Base-by-base conservation (phyloP, 1,140 invertebrate species). In the Bombus pascuorum region DNA sequence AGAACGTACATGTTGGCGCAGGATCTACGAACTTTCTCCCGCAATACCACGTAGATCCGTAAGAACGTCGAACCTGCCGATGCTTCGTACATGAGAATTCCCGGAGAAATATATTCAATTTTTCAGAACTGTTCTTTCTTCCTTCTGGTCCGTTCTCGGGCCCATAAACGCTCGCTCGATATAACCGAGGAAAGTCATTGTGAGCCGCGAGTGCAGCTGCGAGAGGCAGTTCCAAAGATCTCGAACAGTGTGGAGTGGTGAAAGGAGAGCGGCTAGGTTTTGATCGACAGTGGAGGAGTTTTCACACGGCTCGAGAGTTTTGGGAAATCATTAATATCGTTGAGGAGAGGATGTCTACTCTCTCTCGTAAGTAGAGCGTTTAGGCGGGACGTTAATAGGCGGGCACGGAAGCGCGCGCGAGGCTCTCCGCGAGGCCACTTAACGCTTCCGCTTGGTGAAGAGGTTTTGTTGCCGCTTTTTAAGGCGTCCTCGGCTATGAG, bases 241-340 rank as follows among this genome's bases (percentile, higher is more conserved):
- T 70, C 28, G 59, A 34, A 4, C 32, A 15, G 47, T 10, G 15
- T 12, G n/a, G 5, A 47, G 62, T 44, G 62, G 77, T 42, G 78
- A 83, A 83, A 81, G 72, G 76, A 85, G 81, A 73, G 66, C 85
- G 65, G 71, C 73, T 13, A 82, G 32, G 68, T 59, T 25, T 44
- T 53, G 83, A 72, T 80, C 70, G 73, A 18, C 77, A 34, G 76
- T 81, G 71, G n/a, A 77, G 72, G 44, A 75, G 70, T 93, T 93
- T 93, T 92, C 91, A 93, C 90, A 90, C 92, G 89, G 87, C 87
- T 89, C 79, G 81, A 89, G 89, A 87, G 89, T 91, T 94, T 94
- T 93, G 91, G 91, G 91, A 93, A 94, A 93, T 94, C 92, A 93
- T 93, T 93, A 93, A 93, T 93, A 94, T 93, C 91, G 90, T 79